Evolutionary conservation across 2,888 invertebrate genomes (phyloP), one percentile per base, ranked within the genome.

Genomic region (Tachystola acroxantha): DNA sequence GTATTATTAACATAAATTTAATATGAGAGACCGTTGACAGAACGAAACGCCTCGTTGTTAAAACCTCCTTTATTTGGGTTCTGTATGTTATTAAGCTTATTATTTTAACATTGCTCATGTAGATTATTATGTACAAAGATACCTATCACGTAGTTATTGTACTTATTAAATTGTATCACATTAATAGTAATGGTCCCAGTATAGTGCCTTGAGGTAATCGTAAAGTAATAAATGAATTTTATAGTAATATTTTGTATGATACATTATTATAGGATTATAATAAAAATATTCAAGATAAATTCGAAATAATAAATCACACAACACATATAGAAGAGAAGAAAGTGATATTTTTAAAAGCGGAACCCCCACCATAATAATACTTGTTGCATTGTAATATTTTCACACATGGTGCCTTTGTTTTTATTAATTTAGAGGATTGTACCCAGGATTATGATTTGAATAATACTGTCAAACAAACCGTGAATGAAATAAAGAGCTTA

Each of bases 1-100:
- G 47, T 45, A 37, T 50, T 50, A 62, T 62, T 57, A 57, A 50
- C 59, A 60, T 59, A 57, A 57, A 58, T 62, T 57, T 52, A 44
- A 50, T 52, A 52, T 46, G 42, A 44, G 45, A 45, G 31, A 38
- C 50, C 49, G 57, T 49, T 54, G 59, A 59, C 54, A 57, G 57
- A 33, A 44, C 36, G 51, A 39, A 47, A 54, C 57, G 57, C 51
- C 51, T 46, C 37, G 39, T 30, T 35, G 25, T 6, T 24, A 24
- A 4, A 45, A 34, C 34, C 45, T 39, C 31, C 46, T 48, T 46
- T 48, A 42, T 45, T 45, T 38, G 43, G 46, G 50, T 43, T 36
- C 49, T 30, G 25, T 33, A 34, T 16, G 6, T 16, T 16, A 16
- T 16, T 16, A 16, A 4, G 16, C 16, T 16, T 16, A 16, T n/a